A percentile compares a stretch with the other conserved stretches of the same genome.
phyloP scores from a whole-genome alignment of 2,888 invertebrate species.

The Hydroisotoma schaefferi region DNA sequence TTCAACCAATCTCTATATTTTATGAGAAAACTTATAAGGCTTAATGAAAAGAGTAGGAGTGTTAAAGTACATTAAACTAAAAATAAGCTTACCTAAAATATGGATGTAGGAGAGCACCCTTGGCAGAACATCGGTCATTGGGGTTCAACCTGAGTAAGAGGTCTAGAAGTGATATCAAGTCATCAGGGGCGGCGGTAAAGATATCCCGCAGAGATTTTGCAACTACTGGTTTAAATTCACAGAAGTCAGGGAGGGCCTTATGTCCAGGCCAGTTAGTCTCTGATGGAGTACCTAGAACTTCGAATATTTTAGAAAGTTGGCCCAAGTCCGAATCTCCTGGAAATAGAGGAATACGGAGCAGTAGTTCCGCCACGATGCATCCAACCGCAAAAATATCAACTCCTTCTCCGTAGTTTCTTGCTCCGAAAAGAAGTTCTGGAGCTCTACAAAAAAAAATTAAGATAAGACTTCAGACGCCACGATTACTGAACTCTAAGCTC shows the following conservation, averaged over 20 bases:
- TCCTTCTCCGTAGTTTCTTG: conserved; percentile 88
- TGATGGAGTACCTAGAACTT: conserved; percentile 88
- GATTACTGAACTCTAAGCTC: no score
- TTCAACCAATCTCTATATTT: no score
- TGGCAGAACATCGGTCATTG: conserved; percentile 71
- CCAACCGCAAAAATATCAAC: conserved; percentile 99
- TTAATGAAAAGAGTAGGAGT: no score
- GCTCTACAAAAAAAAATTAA: no score
- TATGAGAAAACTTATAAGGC: no score
- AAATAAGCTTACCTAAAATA: conserved; percentile 66
- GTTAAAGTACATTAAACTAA: no score
- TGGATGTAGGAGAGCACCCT: conserved; percentile 79
- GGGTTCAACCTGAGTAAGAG: conserved; percentile 79
- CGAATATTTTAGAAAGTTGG: conserved; percentile 91
- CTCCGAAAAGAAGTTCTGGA: conserved; percentile 93
- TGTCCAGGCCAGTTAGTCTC: conserved; percentile 82
- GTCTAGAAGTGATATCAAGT: conserved; percentile 76
- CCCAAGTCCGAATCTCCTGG: conserved; percentile 97
- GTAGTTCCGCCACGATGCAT: conserved; percentile 92
- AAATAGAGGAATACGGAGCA: conserved; percentile 85
- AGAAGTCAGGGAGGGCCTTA: conserved; percentile 69
- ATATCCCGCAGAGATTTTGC: conserved; percentile 83
- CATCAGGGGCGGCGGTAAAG: conserved; percentile 92
- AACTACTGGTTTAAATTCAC: conserved; percentile 76
- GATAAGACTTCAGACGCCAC: no score